Percentiles rank a stretch among this genome's conserved stretches.
phyloP scores from a whole-genome alignment of 2,888 invertebrate genomes.

The Tipula lateralis region DNA sequence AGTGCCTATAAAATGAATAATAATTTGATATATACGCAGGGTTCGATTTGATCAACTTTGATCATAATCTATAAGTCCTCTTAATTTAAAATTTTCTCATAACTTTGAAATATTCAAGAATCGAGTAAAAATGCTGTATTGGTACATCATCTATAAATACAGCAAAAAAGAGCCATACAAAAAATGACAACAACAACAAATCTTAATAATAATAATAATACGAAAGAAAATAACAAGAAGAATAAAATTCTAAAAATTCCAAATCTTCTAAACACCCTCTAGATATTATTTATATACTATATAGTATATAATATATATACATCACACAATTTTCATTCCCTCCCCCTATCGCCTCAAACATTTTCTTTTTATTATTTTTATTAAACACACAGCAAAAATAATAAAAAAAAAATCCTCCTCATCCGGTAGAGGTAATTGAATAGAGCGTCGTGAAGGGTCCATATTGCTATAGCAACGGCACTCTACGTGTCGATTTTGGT shows the following conservation, averaged over 20 bases:
- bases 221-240: background rate
- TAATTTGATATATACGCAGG: too few species aligned
- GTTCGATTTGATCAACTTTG: background rate
- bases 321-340: background rate
- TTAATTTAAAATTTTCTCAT: background rate
- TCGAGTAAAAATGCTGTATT: background rate
- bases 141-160: background rate
- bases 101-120: background rate
- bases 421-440: slow-evolving; percentile 7
- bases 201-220: background rate
- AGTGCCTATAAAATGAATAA: too few species aligned
- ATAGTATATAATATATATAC: background rate
- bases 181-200: background rate
- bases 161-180: background rate
- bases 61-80: background rate
- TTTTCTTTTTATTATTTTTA: background rate
- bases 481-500: slow-evolving; percentile 49
- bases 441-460: slow-evolving; percentile 37
- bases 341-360: background rate
- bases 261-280: background rate
- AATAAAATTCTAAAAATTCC: background rate
- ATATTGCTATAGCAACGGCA: slow-evolving; percentile 48
- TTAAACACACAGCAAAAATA: background rate
- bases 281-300: background rate
- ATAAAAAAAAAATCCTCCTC: background rate